Conservation (phyloP, 2,113 vertebrate species). For the Catharus fuscescens region DNA sequence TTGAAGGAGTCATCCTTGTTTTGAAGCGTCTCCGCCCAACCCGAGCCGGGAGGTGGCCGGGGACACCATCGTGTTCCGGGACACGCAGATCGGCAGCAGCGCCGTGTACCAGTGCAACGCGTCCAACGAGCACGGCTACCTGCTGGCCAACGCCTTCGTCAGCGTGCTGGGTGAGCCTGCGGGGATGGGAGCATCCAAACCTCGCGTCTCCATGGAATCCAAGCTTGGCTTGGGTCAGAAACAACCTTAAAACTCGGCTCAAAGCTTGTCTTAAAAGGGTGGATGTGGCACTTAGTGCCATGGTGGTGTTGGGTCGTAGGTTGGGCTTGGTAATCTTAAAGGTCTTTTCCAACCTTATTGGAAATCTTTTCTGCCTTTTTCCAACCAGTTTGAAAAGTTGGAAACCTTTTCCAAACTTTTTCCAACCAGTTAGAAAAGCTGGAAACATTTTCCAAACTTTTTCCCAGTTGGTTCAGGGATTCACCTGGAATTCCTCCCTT, state of each 20-base stretch:
- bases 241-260: background rate
- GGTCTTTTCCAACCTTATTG: no score
- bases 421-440: no score
- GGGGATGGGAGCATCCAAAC: fast-evolving
- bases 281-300: fast-evolving
- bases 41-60: conserved; percentile 83
- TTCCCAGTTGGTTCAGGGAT: background rate
- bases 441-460: no score
- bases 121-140: conserved; percentile 93
- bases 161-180: conserved; percentile 85
- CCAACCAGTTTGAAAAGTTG: no score
- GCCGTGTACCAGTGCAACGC: conserved; percentile 97
- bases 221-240: fast-evolving
- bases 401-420: no score
- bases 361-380: background rate
- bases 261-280: fast-evolving
- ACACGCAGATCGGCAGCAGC: conserved; percentile 91
- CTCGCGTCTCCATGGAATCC: fast-evolving
- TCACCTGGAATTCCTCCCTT: background rate
- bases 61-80: conserved; percentile 92
- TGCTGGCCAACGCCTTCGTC: conserved; percentile 94
- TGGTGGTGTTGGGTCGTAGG: background rate
- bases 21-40: conserved; percentile 77
- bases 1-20: background rate
- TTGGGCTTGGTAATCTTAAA: fast-evolving